Evolutionary conservation across 1,140 invertebrate species (phyloP), one percentile per base, ranked within the genome.

Genomic region (Cherax quadricarinatus): DNA sequence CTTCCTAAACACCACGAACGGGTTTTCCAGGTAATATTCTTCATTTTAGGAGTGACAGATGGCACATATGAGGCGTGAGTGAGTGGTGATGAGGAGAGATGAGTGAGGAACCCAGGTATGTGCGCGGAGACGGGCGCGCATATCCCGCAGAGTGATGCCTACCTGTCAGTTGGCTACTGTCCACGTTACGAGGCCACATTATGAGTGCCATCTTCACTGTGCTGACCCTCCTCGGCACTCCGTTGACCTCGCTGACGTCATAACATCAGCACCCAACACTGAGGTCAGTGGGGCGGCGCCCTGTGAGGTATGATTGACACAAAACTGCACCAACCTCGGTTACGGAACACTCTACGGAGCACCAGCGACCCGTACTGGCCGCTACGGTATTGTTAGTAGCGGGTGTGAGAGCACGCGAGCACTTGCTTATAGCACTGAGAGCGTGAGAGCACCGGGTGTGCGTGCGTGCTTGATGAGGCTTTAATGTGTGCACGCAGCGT

Each of bases 171-270:
- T 92, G 91, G 66, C 49, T 60, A 60, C 86, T 88, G 66, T 92
- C 91, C 86, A 92, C 86, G 81, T 92, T 92, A n/a, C 91, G 86
- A 0, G 86, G 91, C 91, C 91, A 92, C 91, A 92, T 92, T 57
- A 92, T 75, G 70, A 92, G 91, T 60, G 91, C 91, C 91, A 92
- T 92, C 24, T 83, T 92, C 81, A 70, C 86, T 83, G 79, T 66
- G 7, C 79, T 84, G 80, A 41, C 73, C 60, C 73, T 80, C 90
- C 62, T 9, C 57, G 66, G 70, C 18, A 18, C 60, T 81, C 75
- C n/a, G 51, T 30, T 82, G 84, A 86, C 57, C 75, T 82, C 79
- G 73, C 79, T 86, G 90, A 79, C 84, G 73, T 86, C 90, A 91
- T 91, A 91, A 81, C 90, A 91, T 86, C 89, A 91, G 84, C 73